Percentiles rank a stretch among this genome's conserved stretches.
Evolutionary conservation across 2,113 vertebrate species (phyloP).

Genomic region (Microcebus griseorufus): DNA sequence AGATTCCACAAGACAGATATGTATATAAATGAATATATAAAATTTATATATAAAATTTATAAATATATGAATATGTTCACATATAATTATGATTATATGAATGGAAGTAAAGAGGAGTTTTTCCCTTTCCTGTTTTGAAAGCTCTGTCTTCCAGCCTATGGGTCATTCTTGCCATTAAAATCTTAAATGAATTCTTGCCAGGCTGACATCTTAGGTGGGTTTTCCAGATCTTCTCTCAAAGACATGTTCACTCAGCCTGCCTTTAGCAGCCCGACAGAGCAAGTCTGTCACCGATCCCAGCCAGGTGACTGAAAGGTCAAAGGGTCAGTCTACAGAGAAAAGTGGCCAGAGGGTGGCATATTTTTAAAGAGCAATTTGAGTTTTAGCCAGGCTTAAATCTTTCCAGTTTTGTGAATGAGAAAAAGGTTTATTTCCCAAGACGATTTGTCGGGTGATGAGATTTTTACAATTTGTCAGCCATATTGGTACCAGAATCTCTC

Average conservation of each 20-base stretch:
- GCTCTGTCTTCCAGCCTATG: neutral
- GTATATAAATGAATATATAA: neutral
- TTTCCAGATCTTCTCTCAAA: neutral
- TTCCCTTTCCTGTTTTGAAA: neutral
- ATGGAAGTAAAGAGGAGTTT: neutral
- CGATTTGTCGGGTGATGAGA: neutral
- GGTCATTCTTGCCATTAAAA: neutral
- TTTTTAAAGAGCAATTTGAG: neutral
- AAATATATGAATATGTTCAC: neutral
- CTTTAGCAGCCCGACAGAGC: neutral
- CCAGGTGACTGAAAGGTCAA: neutral
- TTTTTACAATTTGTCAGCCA: neutral
- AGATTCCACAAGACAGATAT: neutral
- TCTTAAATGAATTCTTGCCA: constrained; percentile 12
- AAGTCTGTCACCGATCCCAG: neutral
- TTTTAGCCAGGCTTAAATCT: neutral
- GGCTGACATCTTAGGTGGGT: neutral
- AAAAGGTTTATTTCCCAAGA: neutral
- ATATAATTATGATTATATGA: neutral
- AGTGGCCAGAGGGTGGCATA: neutral
- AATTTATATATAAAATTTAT: neutral
- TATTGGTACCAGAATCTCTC: neutral
- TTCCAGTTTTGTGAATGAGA: neutral
- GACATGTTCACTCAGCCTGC: neutral
- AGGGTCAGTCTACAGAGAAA: neutral